Conservation (phyloP, 2,888 invertebrate species). For the Tetragonisca angustula region DNA sequence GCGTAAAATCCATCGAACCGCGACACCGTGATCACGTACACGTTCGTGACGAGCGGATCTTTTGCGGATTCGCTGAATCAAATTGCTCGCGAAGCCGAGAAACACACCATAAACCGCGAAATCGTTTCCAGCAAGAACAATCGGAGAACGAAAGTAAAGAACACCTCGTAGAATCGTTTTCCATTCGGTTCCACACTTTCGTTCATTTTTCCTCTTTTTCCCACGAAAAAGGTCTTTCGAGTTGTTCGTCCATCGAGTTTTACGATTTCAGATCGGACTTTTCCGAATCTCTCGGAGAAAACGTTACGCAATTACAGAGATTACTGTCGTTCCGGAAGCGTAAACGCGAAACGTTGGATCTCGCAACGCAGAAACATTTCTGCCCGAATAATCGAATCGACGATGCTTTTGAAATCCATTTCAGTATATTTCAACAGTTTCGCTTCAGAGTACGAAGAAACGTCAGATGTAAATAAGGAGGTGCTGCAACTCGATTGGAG, state of each 20-base stretch:
- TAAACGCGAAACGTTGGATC: neutral
- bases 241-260: neutral
- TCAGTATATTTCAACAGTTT: neutral
- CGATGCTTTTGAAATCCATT: neutral
- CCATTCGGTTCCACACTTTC: neutral
- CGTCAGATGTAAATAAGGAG: neutral
- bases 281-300: neutral
- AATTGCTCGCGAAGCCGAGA: slow-evolving; percentile 1
- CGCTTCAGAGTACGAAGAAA: neutral
- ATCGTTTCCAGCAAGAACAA: neutral
- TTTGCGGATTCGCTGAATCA: slow-evolving; percentile 35
- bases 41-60: slow-evolving; percentile 16
- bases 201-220: neutral
- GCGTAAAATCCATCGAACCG: slow-evolving; percentile 37
- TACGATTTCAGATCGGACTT: neutral
- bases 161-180: slow-evolving; percentile 6
- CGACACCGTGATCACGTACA: slow-evolving; percentile 8
- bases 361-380: slow-evolving; percentile 9
- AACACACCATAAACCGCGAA: slow-evolving; percentile 1
- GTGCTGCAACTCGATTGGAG: neutral
- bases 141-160: slow-evolving; percentile 27
- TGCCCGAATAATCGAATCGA: neutral
- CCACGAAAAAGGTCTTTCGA: neutral
- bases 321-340: neutral
- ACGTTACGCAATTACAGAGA: neutral